Evolutionary conservation across 2,888 invertebrate species (phyloP).

Genomic region (Rhingia rostrata): DNA sequence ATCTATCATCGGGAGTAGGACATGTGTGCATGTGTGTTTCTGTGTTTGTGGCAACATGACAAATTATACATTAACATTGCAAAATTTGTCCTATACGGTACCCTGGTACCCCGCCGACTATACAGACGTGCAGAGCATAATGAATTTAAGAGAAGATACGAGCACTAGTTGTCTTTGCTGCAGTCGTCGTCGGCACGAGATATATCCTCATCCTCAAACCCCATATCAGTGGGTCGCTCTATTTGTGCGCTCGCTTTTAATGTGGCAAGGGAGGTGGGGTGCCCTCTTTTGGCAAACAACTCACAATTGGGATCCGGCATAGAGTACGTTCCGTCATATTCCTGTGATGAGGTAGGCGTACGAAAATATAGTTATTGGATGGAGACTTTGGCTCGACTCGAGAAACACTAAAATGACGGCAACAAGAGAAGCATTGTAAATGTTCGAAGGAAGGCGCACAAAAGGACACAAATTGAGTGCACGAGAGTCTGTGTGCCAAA

Average conservation of each 20-base stretch:
- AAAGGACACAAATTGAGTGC: slow-evolving; percentile 49
- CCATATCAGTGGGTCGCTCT: not conserved
- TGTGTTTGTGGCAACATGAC: slow-evolving; percentile 58
- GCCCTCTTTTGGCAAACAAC: slow-evolving; percentile 33
- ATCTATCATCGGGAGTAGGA: slow-evolving; percentile 59
- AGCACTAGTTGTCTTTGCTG: not conserved
- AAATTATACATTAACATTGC: slow-evolving; percentile 62
- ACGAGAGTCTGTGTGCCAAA: slow-evolving; percentile 36
- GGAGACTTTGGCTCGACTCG: slow-evolving; percentile 7
- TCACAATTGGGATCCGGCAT: not conserved
- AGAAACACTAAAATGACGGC: slow-evolving; percentile 1
- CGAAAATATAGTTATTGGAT: not conserved
- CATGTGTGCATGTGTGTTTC: not conserved
- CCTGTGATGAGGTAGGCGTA: slow-evolving; percentile 29
- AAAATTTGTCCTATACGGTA: slow-evolving; percentile 18
- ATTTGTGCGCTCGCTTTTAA: slow-evolving; percentile 16
- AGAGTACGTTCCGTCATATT: slow-evolving; percentile 15
- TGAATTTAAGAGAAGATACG: slow-evolving; percentile 31
- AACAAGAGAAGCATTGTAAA: slow-evolving; percentile 47
- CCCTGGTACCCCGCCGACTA: not conserved
- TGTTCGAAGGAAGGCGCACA: slow-evolving; percentile 5
- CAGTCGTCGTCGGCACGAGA: not conserved
- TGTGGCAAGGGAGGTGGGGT: slow-evolving; percentile 3
- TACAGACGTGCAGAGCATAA: slow-evolving; percentile 39
- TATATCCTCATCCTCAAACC: not conserved